Evolutionary conservation across 1,140 invertebrate species (phyloP).

Genomic region (Bombus pascuorum): DNA sequence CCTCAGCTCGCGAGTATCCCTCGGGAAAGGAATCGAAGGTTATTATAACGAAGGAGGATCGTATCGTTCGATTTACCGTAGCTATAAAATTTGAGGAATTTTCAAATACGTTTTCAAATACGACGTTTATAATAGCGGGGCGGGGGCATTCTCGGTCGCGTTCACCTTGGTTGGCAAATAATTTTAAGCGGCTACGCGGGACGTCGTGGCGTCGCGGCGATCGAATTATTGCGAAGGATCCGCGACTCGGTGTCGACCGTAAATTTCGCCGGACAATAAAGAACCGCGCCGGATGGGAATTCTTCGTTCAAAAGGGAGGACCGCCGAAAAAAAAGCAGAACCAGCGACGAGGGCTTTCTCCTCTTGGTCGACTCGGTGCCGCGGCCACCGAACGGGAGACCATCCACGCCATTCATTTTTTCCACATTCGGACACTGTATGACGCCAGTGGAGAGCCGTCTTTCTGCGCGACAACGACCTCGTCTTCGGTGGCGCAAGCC

Average conservation of each 20-base stretch:
- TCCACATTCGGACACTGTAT: constrained; percentile 42
- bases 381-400: neutral
- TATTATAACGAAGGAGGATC: constrained; percentile 39
- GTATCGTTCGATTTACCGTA: constrained; percentile 53
- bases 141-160: neutral
- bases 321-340: constrained; percentile 41
- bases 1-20: neutral
- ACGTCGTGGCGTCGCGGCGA: constrained; percentile 40
- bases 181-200: constrained; percentile 35
- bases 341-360: constrained; percentile 1
- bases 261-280: constrained; percentile 71
- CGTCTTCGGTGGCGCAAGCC: constrained; percentile 23
- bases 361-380: neutral
- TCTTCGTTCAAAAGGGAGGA: constrained; percentile 51
- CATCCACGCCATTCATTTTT: constrained; percentile 33
- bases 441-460: neutral
- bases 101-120: constrained; percentile 42
- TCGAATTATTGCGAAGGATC: constrained; percentile 62
- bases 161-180: constrained; percentile 18
- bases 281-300: constrained; percentile 63
- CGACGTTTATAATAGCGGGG: constrained; percentile 31
- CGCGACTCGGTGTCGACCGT: constrained; percentile 66
- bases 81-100: constrained; percentile 57
- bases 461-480: neutral
- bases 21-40: constrained; percentile 38